phyloP scores from a whole-genome alignment of 2,888 invertebrate genomes.

The Drosophila formosana region DNA sequence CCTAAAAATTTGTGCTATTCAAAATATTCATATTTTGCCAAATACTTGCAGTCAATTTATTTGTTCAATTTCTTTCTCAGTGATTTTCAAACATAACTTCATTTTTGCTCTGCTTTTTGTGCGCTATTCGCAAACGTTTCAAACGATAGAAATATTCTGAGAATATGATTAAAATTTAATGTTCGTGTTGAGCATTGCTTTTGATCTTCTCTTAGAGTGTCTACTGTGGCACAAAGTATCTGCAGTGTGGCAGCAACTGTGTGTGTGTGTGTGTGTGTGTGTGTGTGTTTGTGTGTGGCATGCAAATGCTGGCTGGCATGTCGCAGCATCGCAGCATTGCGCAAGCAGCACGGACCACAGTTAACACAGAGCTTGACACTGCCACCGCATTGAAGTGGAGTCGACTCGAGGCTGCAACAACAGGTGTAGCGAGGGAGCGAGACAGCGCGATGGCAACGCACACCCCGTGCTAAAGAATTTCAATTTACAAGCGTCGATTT shows the following conservation, averaged over 20 bases:
- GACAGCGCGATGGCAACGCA: conserved; percentile 17
- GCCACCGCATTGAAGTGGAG: conserved; percentile 22
- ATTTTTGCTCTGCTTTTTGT: no score
- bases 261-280: conserved; percentile 6
- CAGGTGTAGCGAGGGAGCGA: conserved; percentile 46
- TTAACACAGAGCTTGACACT: conserved; percentile 42
- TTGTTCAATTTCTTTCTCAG: no score
- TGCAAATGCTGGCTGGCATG: conserved; percentile 59
- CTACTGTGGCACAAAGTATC: not conserved
- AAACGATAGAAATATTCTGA: no score
- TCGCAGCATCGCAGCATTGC: conserved; percentile 45
- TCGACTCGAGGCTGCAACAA: conserved; percentile 39
- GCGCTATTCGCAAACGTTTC: no score
- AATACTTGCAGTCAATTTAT: no score
- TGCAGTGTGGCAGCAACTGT: conserved; percentile 21
- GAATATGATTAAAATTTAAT: no score
- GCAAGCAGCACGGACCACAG: conserved; percentile 66
- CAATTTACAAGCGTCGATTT: conserved; percentile 82
- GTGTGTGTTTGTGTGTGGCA: conserved; percentile 26
- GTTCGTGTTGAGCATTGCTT: not conserved
- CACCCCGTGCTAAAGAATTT: conserved; percentile 71
- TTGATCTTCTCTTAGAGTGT: not conserved
- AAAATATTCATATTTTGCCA: no score
- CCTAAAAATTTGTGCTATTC: no score
- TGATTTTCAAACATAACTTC: no score